Percentiles rank a stretch among this genome's conserved stretches.
Evolutionary conservation across 2,888 invertebrate species (phyloP).

Genomic region (Germaria angustata): DNA sequence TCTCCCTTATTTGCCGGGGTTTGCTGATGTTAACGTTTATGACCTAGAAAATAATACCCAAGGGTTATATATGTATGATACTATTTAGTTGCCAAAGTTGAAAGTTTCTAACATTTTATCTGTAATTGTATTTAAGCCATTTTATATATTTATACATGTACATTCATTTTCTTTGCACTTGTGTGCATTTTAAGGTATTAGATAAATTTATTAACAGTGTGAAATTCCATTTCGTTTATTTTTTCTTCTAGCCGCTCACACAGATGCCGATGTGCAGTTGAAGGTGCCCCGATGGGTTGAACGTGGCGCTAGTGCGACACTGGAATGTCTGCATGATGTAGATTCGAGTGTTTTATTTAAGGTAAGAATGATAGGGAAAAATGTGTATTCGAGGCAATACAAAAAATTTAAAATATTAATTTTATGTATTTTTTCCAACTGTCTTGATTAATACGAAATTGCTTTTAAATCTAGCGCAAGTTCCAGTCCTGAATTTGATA

Average conservation of each 20-base stretch:
- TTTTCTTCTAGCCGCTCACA: slow-evolving; percentile 78
- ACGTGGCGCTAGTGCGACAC: slow-evolving; percentile 85
- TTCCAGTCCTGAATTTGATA: no score
- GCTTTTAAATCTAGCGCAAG: no score
- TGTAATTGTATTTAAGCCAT: slow-evolving; percentile 45
- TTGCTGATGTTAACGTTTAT: slow-evolving; percentile 30
- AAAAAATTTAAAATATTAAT: no score
- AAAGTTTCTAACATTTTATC: slow-evolving; percentile 42
- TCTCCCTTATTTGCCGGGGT: slow-evolving; percentile 38
- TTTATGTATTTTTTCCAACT: no score
- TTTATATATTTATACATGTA: background rate
- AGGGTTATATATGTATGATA: background rate
- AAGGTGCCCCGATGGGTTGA: slow-evolving; percentile 87
- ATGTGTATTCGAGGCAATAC: no score
- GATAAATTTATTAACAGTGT: slow-evolving; percentile 55
- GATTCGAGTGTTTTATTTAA: slow-evolving; percentile 87
- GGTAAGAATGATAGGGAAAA: slow-evolving; percentile 80
- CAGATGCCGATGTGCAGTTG: slow-evolving; percentile 84
- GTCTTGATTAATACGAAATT: no score
- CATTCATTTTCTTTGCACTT: slow-evolving; percentile 8
- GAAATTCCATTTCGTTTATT: background rate
- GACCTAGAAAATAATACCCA: slow-evolving; percentile 49
- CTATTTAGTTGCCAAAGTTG: slow-evolving; percentile 21
- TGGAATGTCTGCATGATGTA: slow-evolving; percentile 89
- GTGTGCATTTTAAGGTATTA: slow-evolving; percentile 22